These are phyloP conservation scores for Drosophila albomicans DNA, from an alignment of 1,140 invertebrate species.

Conservation along the genomic window DNA sequence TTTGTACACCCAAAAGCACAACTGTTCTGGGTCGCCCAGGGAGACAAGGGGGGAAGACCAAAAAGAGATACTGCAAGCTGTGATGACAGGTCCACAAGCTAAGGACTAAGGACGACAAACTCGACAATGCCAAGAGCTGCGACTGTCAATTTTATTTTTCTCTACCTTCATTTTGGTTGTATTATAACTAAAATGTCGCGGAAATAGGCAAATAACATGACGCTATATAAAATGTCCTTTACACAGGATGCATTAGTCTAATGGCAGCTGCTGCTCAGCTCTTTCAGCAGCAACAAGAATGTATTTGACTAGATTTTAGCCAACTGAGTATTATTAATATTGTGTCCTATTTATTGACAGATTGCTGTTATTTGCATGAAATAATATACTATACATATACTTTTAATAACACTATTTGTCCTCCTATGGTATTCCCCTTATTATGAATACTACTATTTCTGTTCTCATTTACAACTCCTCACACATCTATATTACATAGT, in stretches of 20 bases:
- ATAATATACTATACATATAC: too few relatives aligned
- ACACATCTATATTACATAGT: too few relatives aligned
- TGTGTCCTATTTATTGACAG: too few relatives aligned
- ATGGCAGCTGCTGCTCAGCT: conserved; percentile 3
- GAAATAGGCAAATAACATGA: conserved; percentile 21
- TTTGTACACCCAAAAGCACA: conserved; percentile 70
- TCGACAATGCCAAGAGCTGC: conserved; percentile 9
- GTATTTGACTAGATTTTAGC: background rate
- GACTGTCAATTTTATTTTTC: background rate
- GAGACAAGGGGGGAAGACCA: conserved; percentile 1
- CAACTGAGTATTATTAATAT: too few relatives aligned
- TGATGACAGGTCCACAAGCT: too few relatives aligned
- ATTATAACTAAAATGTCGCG: conserved; percentile 54
- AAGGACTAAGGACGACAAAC: background rate
- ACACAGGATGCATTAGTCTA: conserved; percentile 14
- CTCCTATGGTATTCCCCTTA: too few relatives aligned
- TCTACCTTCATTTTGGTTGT: conserved; percentile 55
- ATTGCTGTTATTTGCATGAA: too few relatives aligned
- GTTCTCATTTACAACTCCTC: too few relatives aligned
- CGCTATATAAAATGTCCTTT: background rate
- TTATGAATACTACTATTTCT: too few relatives aligned
- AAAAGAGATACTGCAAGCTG: conserved; percentile 3
- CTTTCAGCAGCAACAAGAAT: background rate
- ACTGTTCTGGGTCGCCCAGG: conserved; percentile 46
- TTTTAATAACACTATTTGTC: too few relatives aligned